These are phyloP conservation scores for Lithodes maja DNA, from an alignment of 2,888 invertebrate species.

Conservation along the genomic window DNA sequence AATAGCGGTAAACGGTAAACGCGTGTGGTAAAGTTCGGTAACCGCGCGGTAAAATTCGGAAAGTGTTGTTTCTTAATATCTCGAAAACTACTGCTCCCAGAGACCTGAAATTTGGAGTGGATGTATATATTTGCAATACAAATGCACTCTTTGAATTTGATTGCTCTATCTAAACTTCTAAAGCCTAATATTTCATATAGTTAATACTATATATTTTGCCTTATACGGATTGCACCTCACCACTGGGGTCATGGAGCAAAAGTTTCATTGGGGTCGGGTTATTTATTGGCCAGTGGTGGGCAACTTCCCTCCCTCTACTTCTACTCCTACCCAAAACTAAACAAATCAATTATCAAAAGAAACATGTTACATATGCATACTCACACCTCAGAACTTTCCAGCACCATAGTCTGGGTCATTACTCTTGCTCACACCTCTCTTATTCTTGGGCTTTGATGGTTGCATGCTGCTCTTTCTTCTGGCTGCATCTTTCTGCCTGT, in stretches of 20 bases:
- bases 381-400: not conserved
- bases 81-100: not conserved
- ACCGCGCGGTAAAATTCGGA: not conserved
- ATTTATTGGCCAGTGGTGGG: not conserved
- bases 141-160: not conserved
- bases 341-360: not conserved
- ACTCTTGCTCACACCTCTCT: not conserved
- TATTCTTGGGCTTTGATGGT: not conserved
- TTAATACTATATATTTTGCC: not conserved
- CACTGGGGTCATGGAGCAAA: not conserved
- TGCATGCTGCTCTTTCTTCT: not conserved
- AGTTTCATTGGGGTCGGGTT: not conserved
- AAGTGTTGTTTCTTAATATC: not conserved
- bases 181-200: not conserved
- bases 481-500: not conserved
- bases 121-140: not conserved
- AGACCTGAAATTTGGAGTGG: not conserved
- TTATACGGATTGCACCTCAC: not conserved
- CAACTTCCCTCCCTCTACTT: not conserved
- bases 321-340: not conserved
- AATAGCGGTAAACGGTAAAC: too few relatives aligned
- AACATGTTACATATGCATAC: not conserved
- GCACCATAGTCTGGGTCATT: not conserved
- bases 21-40: not conserved
- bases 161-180: not conserved